Percentiles rank a stretch among this genome's conserved stretches.
Evolutionary conservation across 2,888 invertebrate genomes (phyloP).

Genomic region (Chalcosyrphus nemorum): DNA sequence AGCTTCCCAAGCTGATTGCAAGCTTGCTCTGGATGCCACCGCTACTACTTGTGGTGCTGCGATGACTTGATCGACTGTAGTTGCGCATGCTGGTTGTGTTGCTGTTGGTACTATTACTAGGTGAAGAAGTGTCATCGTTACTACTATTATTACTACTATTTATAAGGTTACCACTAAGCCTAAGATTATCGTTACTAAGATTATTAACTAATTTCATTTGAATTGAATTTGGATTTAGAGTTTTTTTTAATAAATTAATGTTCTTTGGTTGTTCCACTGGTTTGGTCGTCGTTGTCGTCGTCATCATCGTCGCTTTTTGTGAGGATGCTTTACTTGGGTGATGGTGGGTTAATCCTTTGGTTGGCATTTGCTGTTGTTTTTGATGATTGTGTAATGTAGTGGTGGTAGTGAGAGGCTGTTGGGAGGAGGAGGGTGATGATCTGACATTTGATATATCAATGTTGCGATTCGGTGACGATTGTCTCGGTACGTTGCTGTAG

Average conservation of each 20-base stretch:
- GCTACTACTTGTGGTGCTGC: constrained; percentile 32
- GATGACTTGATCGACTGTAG: constrained; percentile 58
- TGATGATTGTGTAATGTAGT: constrained; percentile 73
- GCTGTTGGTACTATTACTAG: constrained; percentile 69
- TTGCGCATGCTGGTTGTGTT: constrained; percentile 74
- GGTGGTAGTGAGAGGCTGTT: constrained; percentile 33
- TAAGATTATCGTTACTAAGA: constrained; percentile 72
- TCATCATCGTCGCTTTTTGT: constrained; percentile 73
- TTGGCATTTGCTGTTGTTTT: constrained; percentile 75
- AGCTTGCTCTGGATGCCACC: constrained; percentile 71
- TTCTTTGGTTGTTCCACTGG: constrained; percentile 83
- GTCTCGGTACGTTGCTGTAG: constrained; percentile 51
- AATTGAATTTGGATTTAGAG: constrained; percentile 71
- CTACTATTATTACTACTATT: constrained; percentile 53
- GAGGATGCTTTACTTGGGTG: constrained; percentile 45
- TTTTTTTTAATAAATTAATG: constrained; percentile 77
- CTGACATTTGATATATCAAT: constrained; percentile 32
- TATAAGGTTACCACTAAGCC: constrained; percentile 58
- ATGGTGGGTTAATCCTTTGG: constrained; percentile 75
- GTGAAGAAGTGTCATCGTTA: constrained; percentile 64
- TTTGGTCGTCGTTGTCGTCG: constrained; percentile 77
- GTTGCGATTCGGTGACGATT: constrained; percentile 34
- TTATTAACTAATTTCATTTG: constrained; percentile 73
- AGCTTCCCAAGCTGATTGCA: constrained; percentile 76
- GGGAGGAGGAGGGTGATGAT: constrained; percentile 67